phyloP scores from a whole-genome alignment of 2,888 invertebrate genomes.

The Arctia plantaginis region DNA sequence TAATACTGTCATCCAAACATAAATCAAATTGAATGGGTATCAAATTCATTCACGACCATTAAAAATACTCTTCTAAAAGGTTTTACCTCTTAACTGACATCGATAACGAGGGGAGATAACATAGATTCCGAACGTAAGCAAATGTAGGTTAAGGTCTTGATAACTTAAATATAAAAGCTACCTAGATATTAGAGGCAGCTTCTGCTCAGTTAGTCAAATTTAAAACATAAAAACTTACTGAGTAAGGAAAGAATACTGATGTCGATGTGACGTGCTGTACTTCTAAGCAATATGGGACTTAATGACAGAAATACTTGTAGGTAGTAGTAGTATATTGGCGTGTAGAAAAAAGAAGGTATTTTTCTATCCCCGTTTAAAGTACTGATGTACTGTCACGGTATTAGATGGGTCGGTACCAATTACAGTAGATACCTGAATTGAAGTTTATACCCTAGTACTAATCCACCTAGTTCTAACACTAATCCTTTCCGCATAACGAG shows the following conservation, averaged over 20 bases:
- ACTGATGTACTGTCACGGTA: background rate
- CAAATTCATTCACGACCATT: background rate
- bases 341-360: no score
- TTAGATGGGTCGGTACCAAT: background rate
- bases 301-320: no score
- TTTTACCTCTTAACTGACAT: slow-evolving; percentile 9
- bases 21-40: background rate
- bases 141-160: slow-evolving; percentile 9
- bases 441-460: background rate
- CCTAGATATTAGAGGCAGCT: background rate
- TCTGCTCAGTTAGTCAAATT: background rate
- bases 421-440: background rate
- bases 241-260: background rate
- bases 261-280: background rate
- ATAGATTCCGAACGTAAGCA: background rate
- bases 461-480: background rate
- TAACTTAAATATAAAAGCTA: background rate
- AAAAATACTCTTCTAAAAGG: slow-evolving; percentile 3
- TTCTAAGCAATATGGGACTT: background rate
- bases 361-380: no score
- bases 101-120: slow-evolving; percentile 8
- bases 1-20: slow-evolving; percentile 2
- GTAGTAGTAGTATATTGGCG: no score
- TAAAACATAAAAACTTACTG: no score
- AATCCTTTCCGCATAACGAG: background rate